A percentile compares a stretch with the other conserved stretches of the same genome.
Evolutionary conservation across 2,888 invertebrate genomes (phyloP).

Genomic region (Seladonia tumulorum): DNA sequence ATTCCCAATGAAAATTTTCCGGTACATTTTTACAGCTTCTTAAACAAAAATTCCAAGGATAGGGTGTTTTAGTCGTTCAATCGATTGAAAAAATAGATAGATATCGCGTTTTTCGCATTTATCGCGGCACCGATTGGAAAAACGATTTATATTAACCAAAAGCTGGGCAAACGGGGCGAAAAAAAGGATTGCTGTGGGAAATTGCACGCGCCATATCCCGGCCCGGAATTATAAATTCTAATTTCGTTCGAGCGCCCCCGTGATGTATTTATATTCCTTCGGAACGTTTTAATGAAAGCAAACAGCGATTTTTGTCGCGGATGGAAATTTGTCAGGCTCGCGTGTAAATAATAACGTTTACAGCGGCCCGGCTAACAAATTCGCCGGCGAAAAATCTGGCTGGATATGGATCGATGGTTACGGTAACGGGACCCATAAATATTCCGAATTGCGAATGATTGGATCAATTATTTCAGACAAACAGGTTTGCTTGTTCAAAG

Average conservation of each 20-base stretch:
- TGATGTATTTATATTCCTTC: conserved; percentile 47
- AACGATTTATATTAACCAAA: conserved; percentile 28
- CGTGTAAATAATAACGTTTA: conserved; percentile 37
- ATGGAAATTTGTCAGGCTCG: conserved; percentile 27
- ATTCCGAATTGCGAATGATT: conserved; percentile 16
- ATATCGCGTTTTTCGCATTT: background rate
- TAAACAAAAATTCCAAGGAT: background rate
- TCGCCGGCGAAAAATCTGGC: background rate
- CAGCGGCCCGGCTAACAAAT: background rate
- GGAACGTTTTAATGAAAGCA: conserved; percentile 43
- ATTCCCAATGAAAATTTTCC: background rate
- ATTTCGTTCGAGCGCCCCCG: conserved; percentile 27
- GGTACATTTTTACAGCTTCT: background rate
- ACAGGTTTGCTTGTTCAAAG: background rate
- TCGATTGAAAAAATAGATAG: background rate
- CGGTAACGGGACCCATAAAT: background rate
- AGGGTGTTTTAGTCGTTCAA: background rate
- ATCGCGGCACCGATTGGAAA: conserved; percentile 21
- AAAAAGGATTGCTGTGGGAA: background rate
- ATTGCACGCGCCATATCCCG: background rate
- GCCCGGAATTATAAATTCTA: conserved; percentile 51
- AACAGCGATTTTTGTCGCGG: conserved; percentile 45
- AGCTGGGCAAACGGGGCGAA: background rate
- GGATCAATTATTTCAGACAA: background rate
- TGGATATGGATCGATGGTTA: background rate